Conservation (phyloP, 2,888 invertebrate species). For the Dione vanillae region DNA sequence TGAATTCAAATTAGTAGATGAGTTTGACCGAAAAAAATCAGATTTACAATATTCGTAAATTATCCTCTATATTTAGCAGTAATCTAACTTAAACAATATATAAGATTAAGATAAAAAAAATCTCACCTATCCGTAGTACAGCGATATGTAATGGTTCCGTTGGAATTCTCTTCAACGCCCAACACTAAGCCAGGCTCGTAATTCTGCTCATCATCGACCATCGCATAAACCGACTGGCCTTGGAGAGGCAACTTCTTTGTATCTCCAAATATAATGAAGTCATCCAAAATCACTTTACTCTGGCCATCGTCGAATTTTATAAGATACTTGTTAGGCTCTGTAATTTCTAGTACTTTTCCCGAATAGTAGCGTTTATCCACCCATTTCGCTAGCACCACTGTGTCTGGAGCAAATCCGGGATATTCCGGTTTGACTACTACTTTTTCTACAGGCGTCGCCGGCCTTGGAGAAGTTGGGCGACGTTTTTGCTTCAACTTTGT, state of each 20-base stretch:
- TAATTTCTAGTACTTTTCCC: constrained; percentile 83
- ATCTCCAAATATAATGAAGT: constrained; percentile 85
- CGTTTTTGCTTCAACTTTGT: constrained; percentile 74
- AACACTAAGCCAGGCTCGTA: constrained; percentile 82
- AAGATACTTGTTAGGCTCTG: constrained; percentile 84
- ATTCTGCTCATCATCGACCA: constrained; percentile 81
- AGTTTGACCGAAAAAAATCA: no score
- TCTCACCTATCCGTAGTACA: constrained; percentile 80
- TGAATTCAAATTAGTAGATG: no score
- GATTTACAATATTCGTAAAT: no score
- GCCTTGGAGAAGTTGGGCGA: constrained; percentile 73
- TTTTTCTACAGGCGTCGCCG: constrained; percentile 76
- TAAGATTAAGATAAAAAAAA: not conserved
- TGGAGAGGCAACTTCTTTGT: constrained; percentile 77
- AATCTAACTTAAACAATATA: not conserved
- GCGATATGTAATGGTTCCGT: constrained; percentile 75
- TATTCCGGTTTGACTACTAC: constrained; percentile 65
- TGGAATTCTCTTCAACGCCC: constrained; percentile 73
- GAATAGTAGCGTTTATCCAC: constrained; percentile 88
- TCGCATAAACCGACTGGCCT: constrained; percentile 83
- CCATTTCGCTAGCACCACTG: constrained; percentile 87
- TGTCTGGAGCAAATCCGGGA: constrained; percentile 71
- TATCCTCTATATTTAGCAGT: not conserved
- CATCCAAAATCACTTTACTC: constrained; percentile 83
- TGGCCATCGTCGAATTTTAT: constrained; percentile 87